Evolutionary conservation across 2,888 invertebrate genomes (phyloP).

Genomic region (Papilio gigon): DNA sequence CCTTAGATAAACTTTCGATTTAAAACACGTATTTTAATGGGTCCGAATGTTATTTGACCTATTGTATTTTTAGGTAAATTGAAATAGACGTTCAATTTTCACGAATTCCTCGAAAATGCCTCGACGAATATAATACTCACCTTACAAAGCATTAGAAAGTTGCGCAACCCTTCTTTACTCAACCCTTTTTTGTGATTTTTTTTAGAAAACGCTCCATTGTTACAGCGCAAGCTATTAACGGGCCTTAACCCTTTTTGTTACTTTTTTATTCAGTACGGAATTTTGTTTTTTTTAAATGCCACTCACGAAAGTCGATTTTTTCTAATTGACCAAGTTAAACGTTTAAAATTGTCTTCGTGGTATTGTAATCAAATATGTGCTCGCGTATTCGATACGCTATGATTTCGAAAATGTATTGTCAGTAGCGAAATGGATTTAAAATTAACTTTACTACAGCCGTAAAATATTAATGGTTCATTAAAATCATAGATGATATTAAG

Average conservation of each 20-base stretch:
- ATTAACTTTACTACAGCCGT: conserved; percentile 77
- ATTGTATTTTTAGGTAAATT: conserved; percentile 46
- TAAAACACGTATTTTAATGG: conserved; percentile 12
- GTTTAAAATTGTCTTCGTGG: conserved; percentile 43
- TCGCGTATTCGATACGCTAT: conserved; percentile 63
- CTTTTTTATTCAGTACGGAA: conserved; percentile 68
- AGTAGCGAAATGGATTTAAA: conserved; percentile 78
- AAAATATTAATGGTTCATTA: conserved; percentile 81
- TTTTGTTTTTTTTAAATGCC: conserved; percentile 56
- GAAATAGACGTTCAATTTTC: conserved; percentile 71
- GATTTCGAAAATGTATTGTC: conserved; percentile 58
- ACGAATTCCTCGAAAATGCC: conserved; percentile 70
- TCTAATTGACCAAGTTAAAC: conserved; percentile 43
- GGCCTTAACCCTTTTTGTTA: conserved; percentile 76
- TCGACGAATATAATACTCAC: conserved; percentile 63
- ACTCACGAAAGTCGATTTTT: conserved; percentile 48
- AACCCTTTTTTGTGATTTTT: conserved; percentile 69
- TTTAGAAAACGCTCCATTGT: conserved; percentile 73
- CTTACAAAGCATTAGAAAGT: conserved; percentile 81
- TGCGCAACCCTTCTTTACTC: conserved; percentile 79
- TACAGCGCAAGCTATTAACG: conserved; percentile 66
- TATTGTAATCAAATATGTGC: conserved; percentile 48
- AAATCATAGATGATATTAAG: conserved; percentile 80
- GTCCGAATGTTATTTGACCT: conserved; percentile 26
- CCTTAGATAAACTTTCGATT: conserved; percentile 23